Conservation (phyloP, 2,888 invertebrate genomes). For the Nycteola revayana region DNA sequence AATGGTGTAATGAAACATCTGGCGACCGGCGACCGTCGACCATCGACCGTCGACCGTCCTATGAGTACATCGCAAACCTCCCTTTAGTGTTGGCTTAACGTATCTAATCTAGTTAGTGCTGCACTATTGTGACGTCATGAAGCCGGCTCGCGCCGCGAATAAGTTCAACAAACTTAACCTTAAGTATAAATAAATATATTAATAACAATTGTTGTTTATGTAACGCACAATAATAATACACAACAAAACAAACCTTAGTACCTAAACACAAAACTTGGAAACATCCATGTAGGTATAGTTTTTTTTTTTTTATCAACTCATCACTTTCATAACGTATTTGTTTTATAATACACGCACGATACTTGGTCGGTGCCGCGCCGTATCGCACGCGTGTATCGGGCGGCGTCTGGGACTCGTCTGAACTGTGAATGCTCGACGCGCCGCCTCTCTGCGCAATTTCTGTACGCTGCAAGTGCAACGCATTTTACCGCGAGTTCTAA, state of each 20-base stretch:
- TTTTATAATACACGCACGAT: conserved; percentile 27
- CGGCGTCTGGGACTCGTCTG: conserved; percentile 61
- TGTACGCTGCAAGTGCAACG: conserved; percentile 31
- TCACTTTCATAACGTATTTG: conserved; percentile 12
- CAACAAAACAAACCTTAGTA: no score
- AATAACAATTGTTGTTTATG: conserved; percentile 32
- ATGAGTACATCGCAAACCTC: conserved; percentile 27
- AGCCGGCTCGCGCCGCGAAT: conserved; percentile 59
- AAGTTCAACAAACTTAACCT: conserved; percentile 77
- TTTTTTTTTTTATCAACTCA: background rate
- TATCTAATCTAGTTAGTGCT: conserved; percentile 72
- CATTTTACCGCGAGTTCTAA: conserved; percentile 28
- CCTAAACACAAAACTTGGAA: no score
- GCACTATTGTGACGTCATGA: conserved; percentile 66
- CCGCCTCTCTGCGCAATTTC: conserved; percentile 67
- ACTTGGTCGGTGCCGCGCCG: conserved; percentile 35
- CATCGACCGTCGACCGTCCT: conserved; percentile 41
- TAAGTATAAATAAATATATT: conserved; percentile 37
- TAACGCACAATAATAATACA: conserved; percentile 19
- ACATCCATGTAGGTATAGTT: no score
- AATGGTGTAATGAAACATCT: conserved; percentile 38
- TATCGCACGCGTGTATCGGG: conserved; percentile 49
- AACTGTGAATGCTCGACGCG: conserved; percentile 37
- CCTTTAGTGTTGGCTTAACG: conserved; percentile 56
- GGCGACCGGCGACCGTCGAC: no score